A percentile compares a stretch with the other conserved stretches of the same genome.
Evolutionary conservation across 2,113 vertebrate species (phyloP).

Genomic region (Toxotes chatareus): DNA sequence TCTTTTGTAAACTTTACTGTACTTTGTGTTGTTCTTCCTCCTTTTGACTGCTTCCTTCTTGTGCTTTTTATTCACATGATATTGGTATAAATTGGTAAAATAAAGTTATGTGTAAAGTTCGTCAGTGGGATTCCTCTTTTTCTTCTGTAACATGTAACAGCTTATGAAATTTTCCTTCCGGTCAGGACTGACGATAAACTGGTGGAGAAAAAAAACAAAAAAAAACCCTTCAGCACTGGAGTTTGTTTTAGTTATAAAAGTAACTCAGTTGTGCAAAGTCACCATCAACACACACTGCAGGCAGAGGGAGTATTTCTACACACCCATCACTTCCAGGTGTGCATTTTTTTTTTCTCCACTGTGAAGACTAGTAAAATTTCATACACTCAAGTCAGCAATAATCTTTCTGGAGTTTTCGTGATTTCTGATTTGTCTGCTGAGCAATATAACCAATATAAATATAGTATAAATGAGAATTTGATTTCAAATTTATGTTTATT

Average conservation of each 20-base stretch:
- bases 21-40: slow-evolving; percentile 59
- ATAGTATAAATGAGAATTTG: neutral
- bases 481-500: slow-evolving; percentile 34
- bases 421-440: neutral
- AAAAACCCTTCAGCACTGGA: neutral
- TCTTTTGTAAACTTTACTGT: slow-evolving; percentile 65
- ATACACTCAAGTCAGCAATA: too few relatives aligned
- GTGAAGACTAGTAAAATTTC: too few relatives aligned
- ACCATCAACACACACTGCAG: neutral
- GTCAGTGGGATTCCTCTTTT: neutral
- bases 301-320: neutral
- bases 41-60: slow-evolving; percentile 57
- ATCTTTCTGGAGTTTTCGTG: too few relatives aligned
- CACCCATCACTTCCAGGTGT: too few relatives aligned
- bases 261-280: neutral
- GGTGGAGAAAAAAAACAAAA: neutral
- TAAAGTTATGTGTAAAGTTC: slow-evolving; percentile 70
- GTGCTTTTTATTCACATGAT: slow-evolving; percentile 62
- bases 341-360: too few relatives aligned
- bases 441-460: neutral
- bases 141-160: neutral
- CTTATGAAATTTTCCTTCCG: neutral
- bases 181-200: neutral
- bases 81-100: slow-evolving; percentile 68
- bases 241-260: neutral